Conservation (phyloP, 2,888 invertebrate genomes). For the Trichogramma dendrolimi region DNA sequence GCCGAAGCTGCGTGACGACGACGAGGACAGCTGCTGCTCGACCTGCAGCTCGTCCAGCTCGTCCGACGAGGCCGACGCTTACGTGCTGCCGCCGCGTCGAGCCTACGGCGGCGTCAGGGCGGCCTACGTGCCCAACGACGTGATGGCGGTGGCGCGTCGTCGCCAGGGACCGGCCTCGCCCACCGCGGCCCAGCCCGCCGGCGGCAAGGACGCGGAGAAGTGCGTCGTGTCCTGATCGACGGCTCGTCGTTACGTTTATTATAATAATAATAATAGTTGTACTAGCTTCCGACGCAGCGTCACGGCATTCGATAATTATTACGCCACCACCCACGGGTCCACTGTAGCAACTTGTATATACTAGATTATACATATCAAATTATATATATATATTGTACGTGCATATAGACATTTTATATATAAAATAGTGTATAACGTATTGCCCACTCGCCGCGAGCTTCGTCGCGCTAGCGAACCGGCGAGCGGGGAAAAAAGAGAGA, state of each 20-base stretch:
- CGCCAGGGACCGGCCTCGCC: conserved; percentile 44
- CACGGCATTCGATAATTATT: no score
- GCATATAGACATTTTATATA: no score
- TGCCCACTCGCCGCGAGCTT: no score
- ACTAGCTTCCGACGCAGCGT: no score
- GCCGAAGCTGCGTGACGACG: conserved; percentile 28
- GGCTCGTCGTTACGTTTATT: not conserved
- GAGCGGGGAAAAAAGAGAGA: no score
- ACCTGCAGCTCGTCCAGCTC: conserved; percentile 80
- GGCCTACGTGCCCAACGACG: conserved; percentile 90
- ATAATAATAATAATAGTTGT: no score
- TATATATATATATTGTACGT: no score
- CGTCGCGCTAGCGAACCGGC: no score
- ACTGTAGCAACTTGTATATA: no score
- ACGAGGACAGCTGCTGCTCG: conserved; percentile 74
- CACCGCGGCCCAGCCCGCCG: conserved; percentile 16
- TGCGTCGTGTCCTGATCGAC: conserved; percentile 78
- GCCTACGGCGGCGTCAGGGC: conserved; percentile 85
- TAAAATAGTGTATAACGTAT: no score
- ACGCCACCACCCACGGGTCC: no score
- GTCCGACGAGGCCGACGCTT: conserved; percentile 83
- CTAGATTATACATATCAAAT: no score
- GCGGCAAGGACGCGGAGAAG: conserved; percentile 69
- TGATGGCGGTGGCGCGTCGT: conserved; percentile 75
- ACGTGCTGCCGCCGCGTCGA: conserved; percentile 76